Percentiles rank a stretch among this genome's conserved stretches.
Evolutionary conservation across 2,797 vertebrate genomes (phyloP).

Genomic region (Petrocephalus schoutedeni): DNA sequence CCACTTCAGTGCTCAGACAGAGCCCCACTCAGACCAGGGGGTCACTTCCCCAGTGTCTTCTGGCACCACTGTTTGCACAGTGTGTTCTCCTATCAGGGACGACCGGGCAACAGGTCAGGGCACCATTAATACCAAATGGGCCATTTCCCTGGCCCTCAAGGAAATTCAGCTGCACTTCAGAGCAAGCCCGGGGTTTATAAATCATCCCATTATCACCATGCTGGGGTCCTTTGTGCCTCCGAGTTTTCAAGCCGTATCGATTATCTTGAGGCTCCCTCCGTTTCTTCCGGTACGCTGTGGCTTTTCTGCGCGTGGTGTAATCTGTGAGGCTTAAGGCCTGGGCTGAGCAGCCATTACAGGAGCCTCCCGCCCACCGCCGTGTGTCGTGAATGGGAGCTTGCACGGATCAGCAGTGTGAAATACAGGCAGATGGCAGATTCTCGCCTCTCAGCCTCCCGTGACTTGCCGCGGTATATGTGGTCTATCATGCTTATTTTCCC

Average conservation of each 20-base stretch:
- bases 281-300: not conserved
- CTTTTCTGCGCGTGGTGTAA: not conserved
- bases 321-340: not conserved
- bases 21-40: not conserved
- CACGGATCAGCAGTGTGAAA: not conserved
- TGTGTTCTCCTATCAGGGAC: not conserved
- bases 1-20: not conserved
- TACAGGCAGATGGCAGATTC: not conserved
- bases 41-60: not conserved
- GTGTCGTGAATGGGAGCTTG: not conserved
- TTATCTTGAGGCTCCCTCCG: constrained; percentile 13
- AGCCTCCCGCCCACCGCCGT: not conserved
- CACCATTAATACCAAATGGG: not conserved
- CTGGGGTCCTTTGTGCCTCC: constrained; percentile 21
- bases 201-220: constrained; percentile 23
- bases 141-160: not conserved
- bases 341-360: not conserved
- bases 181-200: not conserved
- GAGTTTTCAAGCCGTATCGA: constrained; percentile 24
- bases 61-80: not conserved
- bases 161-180: constrained; percentile 16
- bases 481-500: not conserved
- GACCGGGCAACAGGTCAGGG: not conserved
- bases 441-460: not conserved
- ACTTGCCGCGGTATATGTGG: not conserved